Evolutionary conservation across 2,797 vertebrate genomes (phyloP), one percentile per base, ranked within the genome.

Genomic region (Heterohyrax brucei): DNA sequence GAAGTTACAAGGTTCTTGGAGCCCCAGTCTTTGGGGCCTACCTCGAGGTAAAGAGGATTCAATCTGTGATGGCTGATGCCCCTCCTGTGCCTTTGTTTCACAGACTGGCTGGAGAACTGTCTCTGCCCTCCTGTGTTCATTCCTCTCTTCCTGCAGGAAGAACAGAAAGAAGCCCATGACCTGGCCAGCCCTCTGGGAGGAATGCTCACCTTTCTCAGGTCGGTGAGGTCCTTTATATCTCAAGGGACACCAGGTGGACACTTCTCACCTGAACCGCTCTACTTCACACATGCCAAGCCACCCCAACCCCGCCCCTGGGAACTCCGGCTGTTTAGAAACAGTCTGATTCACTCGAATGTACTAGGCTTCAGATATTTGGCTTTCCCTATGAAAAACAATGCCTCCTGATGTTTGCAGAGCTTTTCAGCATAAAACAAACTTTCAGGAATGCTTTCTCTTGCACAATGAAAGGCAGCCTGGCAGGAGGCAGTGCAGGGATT

Each of bases 391-490:
- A 77, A 64, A 94, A 76, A 21, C 46, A 90, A 50, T 0, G 46
- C n/a, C 12, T 26, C 73, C 26, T 30, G 2, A 1, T 14, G 87
- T 87, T 22, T 87, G 84, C 61, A 83, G 94, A 92, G 78, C 91
- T 81, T 84, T 77, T 46, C 61, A 83, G 76, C 84, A 80, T 28
- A 80, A 93, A 83, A 87, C 3, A 85, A 85, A 89, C 75, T 87
- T 95, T 85, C 81, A 18, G 82, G 88, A 95, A 97, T 68, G 88
- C 66, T 80, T 86, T 28, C 77, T 78, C 80, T 62, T 44, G 56
- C n/a, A 18, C 26, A 50, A 59, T 0, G 1, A 5, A 39, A 46
- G 72, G 76, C 62, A 75, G 93, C 89, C 64, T 72, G 46, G 89
- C 73, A 33, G 95, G 24, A 61, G 90, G 75, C 30, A 62, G 78